Evolutionary conservation across 2,888 invertebrate genomes (phyloP).

Genomic region (Pristionchus exspectatus): DNA sequence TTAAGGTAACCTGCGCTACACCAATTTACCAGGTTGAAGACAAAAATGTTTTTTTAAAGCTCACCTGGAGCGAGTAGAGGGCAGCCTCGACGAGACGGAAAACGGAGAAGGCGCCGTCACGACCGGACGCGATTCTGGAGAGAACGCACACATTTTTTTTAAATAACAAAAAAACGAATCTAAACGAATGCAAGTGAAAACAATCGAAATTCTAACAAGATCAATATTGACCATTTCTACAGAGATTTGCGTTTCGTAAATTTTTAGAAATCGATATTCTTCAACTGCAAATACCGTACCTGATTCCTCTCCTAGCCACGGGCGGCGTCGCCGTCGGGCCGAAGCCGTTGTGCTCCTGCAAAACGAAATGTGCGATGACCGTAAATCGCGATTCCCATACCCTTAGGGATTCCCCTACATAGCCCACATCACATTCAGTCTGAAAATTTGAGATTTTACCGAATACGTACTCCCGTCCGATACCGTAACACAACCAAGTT

Average conservation of each 20-base stretch:
- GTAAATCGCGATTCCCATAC: too few relatives aligned
- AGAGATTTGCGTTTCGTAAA: not conserved
- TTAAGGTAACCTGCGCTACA: too few relatives aligned
- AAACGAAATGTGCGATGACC: not conserved
- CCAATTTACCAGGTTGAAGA: too few relatives aligned
- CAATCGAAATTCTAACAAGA: not conserved
- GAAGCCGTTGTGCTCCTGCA: conserved; percentile 51
- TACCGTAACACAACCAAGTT: not conserved
- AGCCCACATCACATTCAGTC: not conserved
- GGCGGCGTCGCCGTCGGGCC: conserved; percentile 57
- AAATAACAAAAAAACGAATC: not conserved
- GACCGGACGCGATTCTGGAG: not conserved
- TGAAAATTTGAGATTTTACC: too few relatives aligned
- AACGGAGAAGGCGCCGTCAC: conserved; percentile 21
- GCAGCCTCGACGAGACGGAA: conserved; percentile 46
- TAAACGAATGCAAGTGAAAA: too few relatives aligned
- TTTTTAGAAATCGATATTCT: not conserved
- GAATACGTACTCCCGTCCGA: not conserved
- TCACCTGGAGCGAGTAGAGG: conserved; percentile 45
- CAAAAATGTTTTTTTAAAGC: too few relatives aligned
- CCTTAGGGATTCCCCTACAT: not conserved
- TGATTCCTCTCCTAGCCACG: conserved; percentile 35
- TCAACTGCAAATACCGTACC: not conserved
- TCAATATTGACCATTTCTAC: not conserved
- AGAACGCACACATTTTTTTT: not conserved